Evolutionary conservation across 2,113 vertebrate genomes (phyloP).

Genomic region (Dicrurus megarhynchus): DNA sequence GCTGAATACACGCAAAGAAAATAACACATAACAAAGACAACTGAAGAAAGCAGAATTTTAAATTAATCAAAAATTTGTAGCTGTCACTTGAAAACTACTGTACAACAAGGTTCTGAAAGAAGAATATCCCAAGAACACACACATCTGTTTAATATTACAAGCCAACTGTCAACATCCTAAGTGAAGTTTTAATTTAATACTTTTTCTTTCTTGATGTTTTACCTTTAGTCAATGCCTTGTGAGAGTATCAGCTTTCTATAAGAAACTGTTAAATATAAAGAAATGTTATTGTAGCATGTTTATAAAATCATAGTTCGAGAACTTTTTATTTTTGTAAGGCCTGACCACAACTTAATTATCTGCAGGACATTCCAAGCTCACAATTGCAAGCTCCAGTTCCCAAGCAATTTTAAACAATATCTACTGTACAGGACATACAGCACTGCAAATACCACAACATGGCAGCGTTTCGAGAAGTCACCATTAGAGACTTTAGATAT

Average conservation of each 20-base stretch:
- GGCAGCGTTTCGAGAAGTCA: slow-evolving; percentile 80
- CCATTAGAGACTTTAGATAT: slow-evolving; percentile 70
- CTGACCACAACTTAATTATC: slow-evolving; percentile 90
- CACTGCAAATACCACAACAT: slow-evolving; percentile 75
- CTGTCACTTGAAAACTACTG: slow-evolving; percentile 76
- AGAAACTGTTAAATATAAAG: slow-evolving; percentile 96
- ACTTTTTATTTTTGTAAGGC: slow-evolving; percentile 84
- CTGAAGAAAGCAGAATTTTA: slow-evolving; percentile 57
- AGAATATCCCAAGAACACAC: slow-evolving; percentile 83
- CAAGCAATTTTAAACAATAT: slow-evolving; percentile 83
- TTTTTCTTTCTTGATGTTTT: slow-evolving; percentile 97
- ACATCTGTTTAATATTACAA: slow-evolving; percentile 98
- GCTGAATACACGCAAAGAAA: slow-evolving; percentile 14
- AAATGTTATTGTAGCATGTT: slow-evolving; percentile 99
- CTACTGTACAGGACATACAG: slow-evolving; percentile 77
- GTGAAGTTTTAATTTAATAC: slow-evolving; percentile 98
- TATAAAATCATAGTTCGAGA: slow-evolving; percentile 93
- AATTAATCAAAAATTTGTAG: slow-evolving; percentile 82
- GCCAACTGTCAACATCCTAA: slow-evolving; percentile 94
- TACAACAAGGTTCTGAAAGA: slow-evolving; percentile 76
- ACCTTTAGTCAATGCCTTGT: slow-evolving; percentile 96
- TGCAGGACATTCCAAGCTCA: slow-evolving; percentile 90
- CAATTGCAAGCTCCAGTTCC: slow-evolving; percentile 87
- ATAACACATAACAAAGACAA: slow-evolving; percentile 43
- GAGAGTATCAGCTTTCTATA: slow-evolving; percentile 95